Base-by-base conservation (phyloP, 2,888 invertebrate species). In the Hedya salicella region DNA sequence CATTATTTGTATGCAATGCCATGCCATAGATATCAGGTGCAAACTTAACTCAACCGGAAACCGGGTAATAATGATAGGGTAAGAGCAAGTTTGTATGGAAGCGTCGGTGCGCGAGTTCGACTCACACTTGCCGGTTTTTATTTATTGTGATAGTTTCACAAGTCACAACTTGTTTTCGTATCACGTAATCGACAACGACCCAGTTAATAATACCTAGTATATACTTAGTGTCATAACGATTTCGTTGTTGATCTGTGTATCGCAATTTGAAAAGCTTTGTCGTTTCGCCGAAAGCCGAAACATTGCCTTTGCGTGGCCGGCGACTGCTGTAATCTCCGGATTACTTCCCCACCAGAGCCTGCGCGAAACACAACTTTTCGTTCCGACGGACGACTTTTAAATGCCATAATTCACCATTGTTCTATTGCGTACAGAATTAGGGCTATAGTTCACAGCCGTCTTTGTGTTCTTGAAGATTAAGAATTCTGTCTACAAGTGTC, bases 301-400 rank as follows among this genome's bases (percentile, higher is more conserved):
- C 69, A 71, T 68, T 54, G 66, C 67, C 69, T 65, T 72, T 54
- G 62, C 62, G 52, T 46, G 69, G 62, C 32, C 17, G 19, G 62
- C 64, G 19, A 60, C 68, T 62, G 46, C 46, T 69, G 73, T 75
- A 72, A 73, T 73, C 73, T 62, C 32, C 61, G 69, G 73, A 71
- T 75, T 73, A 73, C 61, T 66, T 54, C n/a, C 42, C 44, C 42
- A 52, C 50, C 56, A 49, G 56, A 68, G 62, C 67, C 53, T 52
- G 36, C 49, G 64, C 39, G 42, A 40, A 60, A 65, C 46, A 60
- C 16, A 44, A 46, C 53, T 66, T 60, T 60, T 60, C 59, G 57
- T 65, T 59, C 52, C 50, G 32, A 25, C 49, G 40, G 11, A 53
- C n/a, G 61, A 40, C n/a, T 25, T 46, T 11, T 52, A 30, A 30